Base-by-base conservation (phyloP, 1,140 invertebrate genomes). In the Drosophila elegans region DNA sequence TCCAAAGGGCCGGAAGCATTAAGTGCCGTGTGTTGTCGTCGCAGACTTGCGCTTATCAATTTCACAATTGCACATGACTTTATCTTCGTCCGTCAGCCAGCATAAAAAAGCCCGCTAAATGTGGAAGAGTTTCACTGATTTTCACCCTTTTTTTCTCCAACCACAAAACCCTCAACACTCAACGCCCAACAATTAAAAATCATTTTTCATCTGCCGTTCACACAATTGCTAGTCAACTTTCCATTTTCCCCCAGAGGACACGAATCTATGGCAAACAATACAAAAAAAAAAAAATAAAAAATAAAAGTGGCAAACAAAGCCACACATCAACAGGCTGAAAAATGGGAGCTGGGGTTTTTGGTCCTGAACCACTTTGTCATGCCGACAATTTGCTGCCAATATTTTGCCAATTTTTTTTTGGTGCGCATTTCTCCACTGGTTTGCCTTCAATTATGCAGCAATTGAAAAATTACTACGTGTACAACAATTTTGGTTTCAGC, bases 381-480 rank as follows among this genome's bases (percentile, higher is more conserved):
- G 49, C 57, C 73, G 73, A 84, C 84, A 83, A 89, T 88, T 88
- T 88, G 76, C 75, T 89, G 84, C 66, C 84, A 89, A 89, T 89
- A 89, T 89, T 88, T 84, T 74, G 61, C 56, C 48, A 53, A 60
- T 64, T 68, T 81, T 79, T 73, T 61, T 49, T 36, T 45, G 25
- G 11, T 21, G 5, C 39, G 34, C 11, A 34, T 27, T 52, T 32
- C 11, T 51, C 21, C 34, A 21, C 45, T 56, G 66, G 56, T 64
- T 62, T 80, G 76, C 80, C 83, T 89, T 80, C 83, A 89, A 88
- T 88, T 88, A 88, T 91, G 85, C 84, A 80, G 74, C 89, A 91
- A 91, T 91, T 91, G 89, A 91, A 91, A 91, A 91, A 91, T 91
- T 91, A 91, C 89, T 85, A 86, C 83, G 84, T 88, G 83, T 74